A percentile compares a stretch with the other conserved stretches of the same genome.
Conservation (phyloP, 2,113 vertebrate species). For the Archilochus colubris region DNA sequence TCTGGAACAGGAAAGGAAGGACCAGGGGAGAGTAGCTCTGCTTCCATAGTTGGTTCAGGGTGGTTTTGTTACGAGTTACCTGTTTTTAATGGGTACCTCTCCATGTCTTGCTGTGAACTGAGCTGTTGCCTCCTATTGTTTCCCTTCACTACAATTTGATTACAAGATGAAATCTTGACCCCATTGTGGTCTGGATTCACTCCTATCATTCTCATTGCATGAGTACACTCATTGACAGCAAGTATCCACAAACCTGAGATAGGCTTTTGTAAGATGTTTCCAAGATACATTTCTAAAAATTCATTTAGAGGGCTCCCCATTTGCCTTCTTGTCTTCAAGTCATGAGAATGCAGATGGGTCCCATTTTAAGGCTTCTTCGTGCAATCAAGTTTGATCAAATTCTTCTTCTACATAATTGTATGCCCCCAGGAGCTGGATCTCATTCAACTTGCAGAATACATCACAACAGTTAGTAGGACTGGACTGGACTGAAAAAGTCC, state of each 20-base stretch:
- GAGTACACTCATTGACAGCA: not conserved
- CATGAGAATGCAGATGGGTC: not conserved
- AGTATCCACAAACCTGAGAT: not conserved
- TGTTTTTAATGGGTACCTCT: not conserved
- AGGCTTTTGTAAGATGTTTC: not conserved
- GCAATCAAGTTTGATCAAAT: not conserved
- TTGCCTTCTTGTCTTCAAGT: not conserved
- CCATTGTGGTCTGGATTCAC: not conserved
- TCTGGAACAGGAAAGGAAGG: not conserved
- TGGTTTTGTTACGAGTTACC: not conserved
- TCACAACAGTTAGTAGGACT: not conserved
- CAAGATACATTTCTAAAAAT: not conserved
- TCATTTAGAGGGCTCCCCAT: not conserved
- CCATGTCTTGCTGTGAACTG: not conserved
- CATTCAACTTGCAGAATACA: not conserved
- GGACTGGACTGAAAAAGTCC: not conserved
- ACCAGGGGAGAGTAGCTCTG: not conserved
- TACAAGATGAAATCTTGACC: not conserved
- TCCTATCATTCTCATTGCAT: not conserved
- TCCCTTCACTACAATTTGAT: not conserved
- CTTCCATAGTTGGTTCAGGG: not conserved
- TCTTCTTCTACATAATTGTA: not conserved
- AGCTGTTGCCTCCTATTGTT: not conserved
- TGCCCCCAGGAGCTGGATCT: constrained; percentile 20
- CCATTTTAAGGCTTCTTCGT: not conserved